Percentiles rank a stretch among this genome's conserved stretches.
These are phyloP conservation scores for Tiphia femorata DNA, from an alignment of 2,888 invertebrate species.

Conservation along the genomic window DNA sequence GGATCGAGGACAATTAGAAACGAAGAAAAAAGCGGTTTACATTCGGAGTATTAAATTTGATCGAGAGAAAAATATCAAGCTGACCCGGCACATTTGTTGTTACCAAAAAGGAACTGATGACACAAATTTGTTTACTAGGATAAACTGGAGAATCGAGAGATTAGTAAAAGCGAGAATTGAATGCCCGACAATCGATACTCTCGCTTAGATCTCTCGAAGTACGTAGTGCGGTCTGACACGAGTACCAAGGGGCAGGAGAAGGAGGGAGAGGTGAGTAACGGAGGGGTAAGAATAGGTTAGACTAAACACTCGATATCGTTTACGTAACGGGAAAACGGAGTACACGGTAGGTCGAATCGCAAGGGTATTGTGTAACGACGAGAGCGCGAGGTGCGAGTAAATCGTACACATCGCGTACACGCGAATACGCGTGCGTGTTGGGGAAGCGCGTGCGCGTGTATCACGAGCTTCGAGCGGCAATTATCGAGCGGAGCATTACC, in stretches of 20 bases:
- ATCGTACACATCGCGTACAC: not conserved
- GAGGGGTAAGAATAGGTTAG: conserved; percentile 20
- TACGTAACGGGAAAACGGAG: conserved; percentile 31
- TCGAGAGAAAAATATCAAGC: too few relatives aligned
- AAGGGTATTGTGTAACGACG: conserved; percentile 32
- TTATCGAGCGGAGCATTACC: conserved; percentile 25
- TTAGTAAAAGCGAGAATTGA: too few relatives aligned
- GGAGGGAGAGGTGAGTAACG: conserved; percentile 17
- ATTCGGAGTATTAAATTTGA: too few relatives aligned
- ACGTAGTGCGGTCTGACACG: not conserved
- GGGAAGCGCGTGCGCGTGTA: not conserved
- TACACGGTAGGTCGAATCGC: conserved; percentile 23
- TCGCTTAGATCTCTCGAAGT: too few relatives aligned
- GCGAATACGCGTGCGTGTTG: not conserved
- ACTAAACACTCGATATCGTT: conserved; percentile 18
- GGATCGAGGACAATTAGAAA: too few relatives aligned
- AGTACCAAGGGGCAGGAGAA: not conserved
- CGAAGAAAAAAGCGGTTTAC: too few relatives aligned
- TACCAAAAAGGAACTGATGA: too few relatives aligned
- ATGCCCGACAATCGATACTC: too few relatives aligned
- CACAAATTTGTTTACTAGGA: too few relatives aligned
- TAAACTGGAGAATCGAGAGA: too few relatives aligned
- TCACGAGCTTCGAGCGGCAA: conserved; percentile 3
- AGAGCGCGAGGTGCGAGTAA: not conserved
- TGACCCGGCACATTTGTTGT: too few relatives aligned